Evolutionary conservation across 2,797 vertebrate genomes (phyloP), one percentile per base, ranked within the genome.

Genomic region (Acanthurus leucopareius): DNA sequence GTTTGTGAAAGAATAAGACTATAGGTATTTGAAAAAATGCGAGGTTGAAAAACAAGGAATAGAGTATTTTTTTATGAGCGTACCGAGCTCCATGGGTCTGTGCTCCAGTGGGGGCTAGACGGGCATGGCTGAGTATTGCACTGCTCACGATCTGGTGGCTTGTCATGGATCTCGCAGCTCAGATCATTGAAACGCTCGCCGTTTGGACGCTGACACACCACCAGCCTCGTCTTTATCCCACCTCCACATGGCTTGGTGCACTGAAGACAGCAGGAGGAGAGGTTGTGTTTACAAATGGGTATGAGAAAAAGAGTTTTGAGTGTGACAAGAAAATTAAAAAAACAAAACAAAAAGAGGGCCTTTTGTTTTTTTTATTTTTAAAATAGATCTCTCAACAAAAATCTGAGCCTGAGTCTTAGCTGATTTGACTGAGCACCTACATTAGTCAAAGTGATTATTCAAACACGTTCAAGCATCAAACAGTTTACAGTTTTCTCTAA

Each of bases 41-140:
- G 88, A 91, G 75, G 75, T 59, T 86, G 67, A 70, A 77, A 83
- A 84, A 83, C 60, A 84, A 87, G 75, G 68, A 73, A 81, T 58
- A 89, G 66, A 90, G 77, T 90, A 86, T 86, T 82, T 84, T 42
- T 89, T 97, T 97, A 99, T 86, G 95, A 95, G 94, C 98, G 96
- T 99, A 99, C 98, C 97, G 96, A 96, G 94, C 97, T 99, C 98
- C 98, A 99, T 90, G 97, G 97, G 93, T 97, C 97, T 90, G 96
- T 91, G 87, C 94, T 98, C 98, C 98, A 99, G 73, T 96, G 95
- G 51, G 96, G 95, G 83, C 95, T 97, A 85, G 94, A 95, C 62
- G 96, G 95, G 94, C 98, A 99, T 75, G 96, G 93, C 62, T 97
- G 97, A 85, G 95, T 96, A 94, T 97, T 98, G 95, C 98, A 99